A percentile compares a stretch with the other conserved stretches of the same genome.
These are phyloP conservation scores for Aramus guarauna DNA, from an alignment of 2,113 vertebrate genomes.

Conservation along the genomic window DNA sequence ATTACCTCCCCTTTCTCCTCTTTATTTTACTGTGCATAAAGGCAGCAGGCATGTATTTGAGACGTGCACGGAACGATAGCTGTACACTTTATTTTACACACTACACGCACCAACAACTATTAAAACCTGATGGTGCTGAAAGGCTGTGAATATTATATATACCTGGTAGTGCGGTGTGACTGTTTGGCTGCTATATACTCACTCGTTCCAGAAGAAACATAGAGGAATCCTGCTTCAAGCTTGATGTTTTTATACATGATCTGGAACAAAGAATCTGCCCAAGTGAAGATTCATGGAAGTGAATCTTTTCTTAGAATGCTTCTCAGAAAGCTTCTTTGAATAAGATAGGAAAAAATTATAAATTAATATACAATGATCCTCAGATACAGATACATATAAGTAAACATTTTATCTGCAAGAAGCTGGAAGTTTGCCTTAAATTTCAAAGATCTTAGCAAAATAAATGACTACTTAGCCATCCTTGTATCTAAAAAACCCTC, in stretches of 20 bases:
- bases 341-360: background rate
- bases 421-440: background rate
- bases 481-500: accelerated
- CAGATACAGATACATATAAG: background rate
- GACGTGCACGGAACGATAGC: background rate
- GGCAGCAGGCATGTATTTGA: background rate
- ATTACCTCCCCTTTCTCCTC: background rate
- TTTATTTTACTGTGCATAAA: background rate
- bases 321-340: background rate
- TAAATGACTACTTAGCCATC: accelerated
- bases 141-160: background rate
- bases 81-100: background rate
- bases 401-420: background rate
- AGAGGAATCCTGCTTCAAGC: background rate
- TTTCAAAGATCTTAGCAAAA: background rate
- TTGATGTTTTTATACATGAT: accelerated
- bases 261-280: background rate
- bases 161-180: background rate
- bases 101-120: background rate
- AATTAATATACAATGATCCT: background rate
- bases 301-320: background rate
- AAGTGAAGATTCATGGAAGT: background rate
- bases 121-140: constrained; percentile 11
- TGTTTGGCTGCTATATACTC: background rate
- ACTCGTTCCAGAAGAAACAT: background rate